Evolutionary conservation across 1,140 invertebrate species (phyloP), one percentile per base, ranked within the genome.

Genomic region (Ceratina calcarata): DNA sequence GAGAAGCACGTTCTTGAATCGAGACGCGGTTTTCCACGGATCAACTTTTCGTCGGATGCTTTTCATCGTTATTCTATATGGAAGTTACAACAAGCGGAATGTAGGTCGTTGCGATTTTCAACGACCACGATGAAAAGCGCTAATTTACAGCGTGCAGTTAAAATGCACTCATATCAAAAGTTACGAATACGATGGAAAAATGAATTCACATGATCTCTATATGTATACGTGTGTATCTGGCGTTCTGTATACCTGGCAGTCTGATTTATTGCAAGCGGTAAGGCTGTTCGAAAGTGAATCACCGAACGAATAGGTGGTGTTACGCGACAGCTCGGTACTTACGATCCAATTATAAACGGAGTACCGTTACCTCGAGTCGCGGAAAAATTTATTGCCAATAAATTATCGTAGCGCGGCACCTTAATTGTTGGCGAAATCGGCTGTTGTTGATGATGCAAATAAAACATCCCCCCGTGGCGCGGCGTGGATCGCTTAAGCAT

Each of bases 301-400:
- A 53, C 55, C 60, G 62, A 55, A 57, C 71, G 51, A 45, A 71
- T 70, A 74, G 71, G 81, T 60, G 18, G 20, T 66, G 37, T 57
- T 15, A 12, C n/a, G 22, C 24, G 57, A 51, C 65, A 65, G 60
- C 10, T 45, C 45, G 13, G 37, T 73, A 66, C 70, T 78, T 72
- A 55, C 58, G 58, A 78, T 71, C 37, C 60, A 70, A 70, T 81
- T 77, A 67, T 27, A 16, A 4, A 45, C 24, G 15, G 10, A 66
- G 8, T 22, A 18, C 67, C 20, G 60, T 69, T 74, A 61, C 61
- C 73, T 32, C 27, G 57, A 51, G 58, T 57, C 65, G 20, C 10
- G 51, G 66, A 58, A 81, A 57, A 75, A 71, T 83, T 84, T 84
- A 80, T 80, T 22, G 68, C n/a, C 71, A 27, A 83, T 75, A 75